Evolutionary conservation across 2,888 invertebrate species (phyloP).

Genomic region (Rhopalosiphum nymphaeae): DNA sequence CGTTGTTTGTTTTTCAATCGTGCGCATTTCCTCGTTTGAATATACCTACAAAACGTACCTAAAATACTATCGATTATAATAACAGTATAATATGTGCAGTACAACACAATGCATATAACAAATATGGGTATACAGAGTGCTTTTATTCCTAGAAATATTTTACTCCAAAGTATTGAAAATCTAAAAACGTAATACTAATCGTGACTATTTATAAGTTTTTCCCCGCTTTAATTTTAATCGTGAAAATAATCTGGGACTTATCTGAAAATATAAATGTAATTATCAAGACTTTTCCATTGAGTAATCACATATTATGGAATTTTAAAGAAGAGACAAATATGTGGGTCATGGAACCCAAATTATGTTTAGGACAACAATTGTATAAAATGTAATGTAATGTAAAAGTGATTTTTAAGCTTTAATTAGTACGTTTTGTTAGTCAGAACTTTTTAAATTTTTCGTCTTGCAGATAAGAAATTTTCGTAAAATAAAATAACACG

Average conservation of each 20-base stretch:
- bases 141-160: not conserved
- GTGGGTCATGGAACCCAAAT: not conserved
- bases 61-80: not conserved
- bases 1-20: not conserved
- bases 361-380: not conserved
- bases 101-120: not conserved
- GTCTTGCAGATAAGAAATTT: not conserved
- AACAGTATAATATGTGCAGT: not conserved
- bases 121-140: not conserved
- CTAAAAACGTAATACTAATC: not conserved
- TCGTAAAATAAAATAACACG: not conserved
- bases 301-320: not conserved
- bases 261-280: not conserved
- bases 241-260: not conserved
- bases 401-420: not conserved
- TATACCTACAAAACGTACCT: not conserved
- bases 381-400: too few species aligned
- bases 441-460: not conserved
- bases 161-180: not conserved
- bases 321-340: not conserved
- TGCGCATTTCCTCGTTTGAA: not conserved
- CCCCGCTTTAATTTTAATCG: not conserved
- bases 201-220: not conserved
- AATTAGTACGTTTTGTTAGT: not conserved
- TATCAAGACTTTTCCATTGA: not conserved